phyloP scores from a whole-genome alignment of 2,888 invertebrate species.

The Amphipyra tragopoginis region DNA sequence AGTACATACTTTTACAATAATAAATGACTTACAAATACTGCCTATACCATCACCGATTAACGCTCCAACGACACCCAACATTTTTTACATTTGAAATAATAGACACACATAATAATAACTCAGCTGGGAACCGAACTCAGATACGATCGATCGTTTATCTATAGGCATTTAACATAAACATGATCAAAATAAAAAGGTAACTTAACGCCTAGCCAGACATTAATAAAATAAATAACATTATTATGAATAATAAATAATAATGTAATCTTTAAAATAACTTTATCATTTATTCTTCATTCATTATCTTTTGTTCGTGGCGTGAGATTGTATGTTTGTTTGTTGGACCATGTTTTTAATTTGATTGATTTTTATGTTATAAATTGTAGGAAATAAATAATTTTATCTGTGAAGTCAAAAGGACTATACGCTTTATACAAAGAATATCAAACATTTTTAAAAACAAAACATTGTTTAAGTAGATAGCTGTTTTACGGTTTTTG shows the following conservation, averaged over 20 bases:
- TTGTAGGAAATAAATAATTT: too few relatives aligned
- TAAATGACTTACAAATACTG: slow-evolving; percentile 2
- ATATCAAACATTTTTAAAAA: too few relatives aligned
- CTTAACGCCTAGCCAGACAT: slow-evolving; percentile 48
- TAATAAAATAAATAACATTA: slow-evolving; percentile 71
- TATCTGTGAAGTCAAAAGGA: too few relatives aligned
- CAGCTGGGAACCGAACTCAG: slow-evolving; percentile 43
- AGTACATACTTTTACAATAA: not conserved
- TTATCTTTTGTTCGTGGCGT: not conserved
- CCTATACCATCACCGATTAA: slow-evolving; percentile 12
- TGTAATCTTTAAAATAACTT: slow-evolving; percentile 16
- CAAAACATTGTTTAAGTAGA: too few relatives aligned
- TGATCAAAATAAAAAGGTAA: slow-evolving; percentile 58
- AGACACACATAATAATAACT: slow-evolving; percentile 36
- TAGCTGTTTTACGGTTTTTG: too few relatives aligned
- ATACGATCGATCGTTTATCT: slow-evolving; percentile 54
- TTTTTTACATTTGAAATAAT: slow-evolving; percentile 42
- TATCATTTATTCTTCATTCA: too few relatives aligned
- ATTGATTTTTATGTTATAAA: too few relatives aligned
- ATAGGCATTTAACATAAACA: slow-evolving; percentile 33
- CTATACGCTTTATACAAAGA: too few relatives aligned
- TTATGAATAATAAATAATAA: slow-evolving; percentile 66
- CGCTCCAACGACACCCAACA: not conserved
- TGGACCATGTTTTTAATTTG: too few relatives aligned
- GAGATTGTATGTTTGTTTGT: slow-evolving; percentile 3